Evolutionary conservation across 2,797 vertebrate species (phyloP), one percentile per base, ranked within the genome.

Genomic region (Xiphophorus birchmanni): DNA sequence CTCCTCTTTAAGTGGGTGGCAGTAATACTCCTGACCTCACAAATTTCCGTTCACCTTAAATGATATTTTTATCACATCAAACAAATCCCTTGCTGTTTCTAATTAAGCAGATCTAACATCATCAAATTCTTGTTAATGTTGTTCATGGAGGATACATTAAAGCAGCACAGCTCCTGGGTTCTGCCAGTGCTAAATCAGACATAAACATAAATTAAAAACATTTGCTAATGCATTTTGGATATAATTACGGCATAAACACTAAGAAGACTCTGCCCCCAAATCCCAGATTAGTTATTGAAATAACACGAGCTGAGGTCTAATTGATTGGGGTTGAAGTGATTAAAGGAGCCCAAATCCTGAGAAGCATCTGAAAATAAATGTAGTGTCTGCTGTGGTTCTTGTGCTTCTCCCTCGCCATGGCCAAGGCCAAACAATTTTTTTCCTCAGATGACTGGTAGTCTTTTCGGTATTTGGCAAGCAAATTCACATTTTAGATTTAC

Each of bases 221-320:
- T 13, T n/a, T 26, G 79, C 65, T 86, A 84, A 90, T 91, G 84
- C 82, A 89, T 90, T 91, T 87, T 78, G 79, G 78, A 88, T 92
- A 92, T 87, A 92, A 95, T 95, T 92, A 94, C 93, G 93, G 82
- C 56, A 77, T 79, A 81, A 82, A 79, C 44, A 56, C 91, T 89
- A 88, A 92, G 91, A 94, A 94, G 92, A 91, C 89, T 88, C 91
- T 92, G 94, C 90, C 92, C 82, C 76, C 89, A 94, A 95, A 94
- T 97, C 95, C 95, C 96, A 84, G 69, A 93, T 93, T 95, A 95
- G 95, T 95, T 96, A 96, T 78, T 96, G 94, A 95, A 95, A 96
- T 96, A 92, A 96, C 96, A 97, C 96, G 93, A 96, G 97, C 97
- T 95, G 91, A 95, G 91, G 93, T 96, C 92, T 96, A 96, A 97